Conservation (phyloP, 2,888 invertebrate species). For the Chrysolina americana region DNA sequence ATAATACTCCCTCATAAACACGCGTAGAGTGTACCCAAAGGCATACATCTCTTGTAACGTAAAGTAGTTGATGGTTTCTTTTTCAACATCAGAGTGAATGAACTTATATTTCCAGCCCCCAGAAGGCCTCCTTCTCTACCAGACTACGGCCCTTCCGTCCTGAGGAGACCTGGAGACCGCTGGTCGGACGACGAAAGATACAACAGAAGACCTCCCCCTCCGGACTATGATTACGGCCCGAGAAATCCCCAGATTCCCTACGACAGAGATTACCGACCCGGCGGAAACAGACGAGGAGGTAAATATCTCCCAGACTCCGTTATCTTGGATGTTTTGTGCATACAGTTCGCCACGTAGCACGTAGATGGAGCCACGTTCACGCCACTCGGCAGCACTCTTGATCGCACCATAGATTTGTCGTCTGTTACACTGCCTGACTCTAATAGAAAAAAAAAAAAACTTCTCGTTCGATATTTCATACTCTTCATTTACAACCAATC, state of each 20-base stretch:
- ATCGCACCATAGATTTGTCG: not conserved
- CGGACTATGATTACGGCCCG: slow-evolving; percentile 49
- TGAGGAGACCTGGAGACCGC: slow-evolving; percentile 46
- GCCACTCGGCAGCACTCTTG: not conserved
- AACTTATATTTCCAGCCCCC: slow-evolving; percentile 23
- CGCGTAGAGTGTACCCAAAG: no score
- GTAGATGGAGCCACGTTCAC: slow-evolving; percentile 7
- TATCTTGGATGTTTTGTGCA: slow-evolving; percentile 63
- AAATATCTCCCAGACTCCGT: slow-evolving; percentile 60
- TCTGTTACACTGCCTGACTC: not conserved
- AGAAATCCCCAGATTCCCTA: slow-evolving; percentile 12
- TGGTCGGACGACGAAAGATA: slow-evolving; percentile 53
- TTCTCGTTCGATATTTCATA: no score
- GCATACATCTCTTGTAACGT: no score
- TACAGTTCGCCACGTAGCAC: slow-evolving; percentile 41
- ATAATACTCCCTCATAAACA: no score
- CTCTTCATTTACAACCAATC: no score
- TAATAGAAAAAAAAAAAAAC: no score
- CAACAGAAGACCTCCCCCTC: slow-evolving; percentile 58
- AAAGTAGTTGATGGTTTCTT: not conserved
- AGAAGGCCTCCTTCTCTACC: slow-evolving; percentile 21
- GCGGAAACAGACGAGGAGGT: slow-evolving; percentile 62
- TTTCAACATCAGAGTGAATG: not conserved
- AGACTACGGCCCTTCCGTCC: slow-evolving; percentile 34
- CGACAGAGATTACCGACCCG: slow-evolving; percentile 46